phyloP scores from a whole-genome alignment of 2,888 invertebrate species.

The Eumacrocentrus americanus region DNA sequence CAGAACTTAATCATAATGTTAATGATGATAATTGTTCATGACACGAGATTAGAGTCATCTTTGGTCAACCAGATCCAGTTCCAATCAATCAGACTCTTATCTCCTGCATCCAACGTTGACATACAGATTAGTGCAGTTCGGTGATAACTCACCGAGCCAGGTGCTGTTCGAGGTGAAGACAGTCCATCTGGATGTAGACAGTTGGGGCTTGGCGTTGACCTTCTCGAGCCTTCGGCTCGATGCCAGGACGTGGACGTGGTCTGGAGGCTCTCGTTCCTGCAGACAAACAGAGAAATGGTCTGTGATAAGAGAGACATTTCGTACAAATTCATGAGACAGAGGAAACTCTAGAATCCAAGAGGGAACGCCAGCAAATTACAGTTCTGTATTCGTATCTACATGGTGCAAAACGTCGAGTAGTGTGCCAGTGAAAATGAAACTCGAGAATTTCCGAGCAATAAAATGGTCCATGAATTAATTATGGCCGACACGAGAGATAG shows the following conservation, averaged over 20 bases:
- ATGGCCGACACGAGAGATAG: slow-evolving; percentile 7
- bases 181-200: slow-evolving; percentile 47
- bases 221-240: slow-evolving; percentile 49
- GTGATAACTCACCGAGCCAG: slow-evolving; percentile 53
- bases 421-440: slow-evolving; percentile 25
- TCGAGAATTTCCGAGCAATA: slow-evolving; percentile 27
- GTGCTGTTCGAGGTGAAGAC: slow-evolving; percentile 53
- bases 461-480: slow-evolving; percentile 37
- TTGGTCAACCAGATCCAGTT: too few relatives aligned
- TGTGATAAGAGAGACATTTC: slow-evolving; percentile 1
- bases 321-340: slow-evolving; percentile 15
- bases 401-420: not conserved
- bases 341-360: not conserved
- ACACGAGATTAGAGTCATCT: too few relatives aligned
- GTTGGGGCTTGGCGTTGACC: slow-evolving; percentile 54
- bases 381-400: not conserved
- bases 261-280: slow-evolving; percentile 35
- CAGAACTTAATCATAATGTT: not conserved
- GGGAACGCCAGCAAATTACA: not conserved
- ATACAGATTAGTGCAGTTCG: not conserved
- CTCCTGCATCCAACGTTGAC: not conserved
- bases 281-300: slow-evolving; percentile 17
- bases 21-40: too few relatives aligned
- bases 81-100: too few relatives aligned
- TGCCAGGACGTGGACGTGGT: slow-evolving; percentile 44